Evolutionary conservation across 2,888 invertebrate genomes (phyloP).

Genomic region (Lasioglossum figueresi): DNA sequence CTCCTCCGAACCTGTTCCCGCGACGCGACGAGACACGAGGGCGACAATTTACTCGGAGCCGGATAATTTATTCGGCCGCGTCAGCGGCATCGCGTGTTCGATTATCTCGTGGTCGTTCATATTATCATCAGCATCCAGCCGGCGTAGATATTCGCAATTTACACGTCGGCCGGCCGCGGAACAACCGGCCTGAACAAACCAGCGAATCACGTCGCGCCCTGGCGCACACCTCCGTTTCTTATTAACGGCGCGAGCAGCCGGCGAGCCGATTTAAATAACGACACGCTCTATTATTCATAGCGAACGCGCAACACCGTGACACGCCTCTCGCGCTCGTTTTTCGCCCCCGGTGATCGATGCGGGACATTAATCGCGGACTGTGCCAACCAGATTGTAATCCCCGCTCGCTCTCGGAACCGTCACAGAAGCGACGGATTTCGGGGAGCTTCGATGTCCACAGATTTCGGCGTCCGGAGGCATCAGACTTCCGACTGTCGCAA

Average conservation of each 20-base stretch:
- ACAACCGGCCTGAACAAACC: constrained; percentile 1
- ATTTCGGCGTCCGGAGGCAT: neutral
- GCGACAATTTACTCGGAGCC: neutral
- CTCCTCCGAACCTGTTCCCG: constrained; percentile 2
- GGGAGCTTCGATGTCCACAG: neutral
- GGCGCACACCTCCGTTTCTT: constrained; percentile 12
- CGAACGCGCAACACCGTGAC: neutral
- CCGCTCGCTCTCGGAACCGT: neutral
- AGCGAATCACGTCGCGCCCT: neutral
- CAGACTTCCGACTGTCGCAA: neutral
- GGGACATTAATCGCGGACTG: constrained; percentile 1
- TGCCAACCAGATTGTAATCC: neutral
- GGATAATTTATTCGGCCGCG: neutral
- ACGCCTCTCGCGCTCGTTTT: constrained; percentile 12
- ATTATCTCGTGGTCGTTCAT: constrained; percentile 12
- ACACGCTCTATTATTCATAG: constrained; percentile 21
- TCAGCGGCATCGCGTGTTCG: constrained; percentile 3
- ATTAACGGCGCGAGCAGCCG: constrained; percentile 1
- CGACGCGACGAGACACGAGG: neutral
- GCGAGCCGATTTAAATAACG: constrained; percentile 30
- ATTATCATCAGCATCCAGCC: constrained; percentile 22
- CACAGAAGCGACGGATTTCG: neutral
- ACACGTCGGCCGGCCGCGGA: constrained; percentile 9
- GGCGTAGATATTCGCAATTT: constrained; percentile 15
- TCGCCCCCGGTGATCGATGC: constrained; percentile 7